These are phyloP conservation scores for Rostratula benghalensis DNA, from an alignment of 2,113 vertebrate genomes.

Conservation along the genomic window DNA sequence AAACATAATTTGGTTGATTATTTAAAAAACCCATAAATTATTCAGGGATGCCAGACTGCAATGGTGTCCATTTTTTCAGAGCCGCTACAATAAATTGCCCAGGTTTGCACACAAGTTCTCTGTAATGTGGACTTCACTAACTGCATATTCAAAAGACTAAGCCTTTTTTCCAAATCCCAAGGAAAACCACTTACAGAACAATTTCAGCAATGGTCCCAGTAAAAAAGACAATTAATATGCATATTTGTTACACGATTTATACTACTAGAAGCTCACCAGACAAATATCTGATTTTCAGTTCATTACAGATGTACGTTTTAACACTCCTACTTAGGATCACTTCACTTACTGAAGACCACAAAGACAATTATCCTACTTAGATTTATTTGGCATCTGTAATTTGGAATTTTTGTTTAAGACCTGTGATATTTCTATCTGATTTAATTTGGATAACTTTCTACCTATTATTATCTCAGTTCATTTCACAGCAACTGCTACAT, in stretches of 20 bases:
- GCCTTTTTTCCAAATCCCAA: background rate
- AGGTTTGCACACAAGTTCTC: background rate
- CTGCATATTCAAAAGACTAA: background rate
- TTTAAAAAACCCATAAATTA: background rate
- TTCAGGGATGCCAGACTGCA: background rate
- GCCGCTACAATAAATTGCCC: background rate
- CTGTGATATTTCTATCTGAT: background rate
- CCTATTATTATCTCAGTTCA: background rate
- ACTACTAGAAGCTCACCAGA: background rate
- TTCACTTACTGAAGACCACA: background rate
- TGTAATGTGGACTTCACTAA: background rate
- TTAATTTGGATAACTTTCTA: background rate
- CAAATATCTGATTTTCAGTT: background rate
- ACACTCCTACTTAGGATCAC: background rate
- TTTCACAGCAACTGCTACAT: background rate
- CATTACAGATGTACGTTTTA: background rate
- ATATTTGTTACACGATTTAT: background rate
- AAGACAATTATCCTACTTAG: background rate
- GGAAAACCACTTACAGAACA: background rate
- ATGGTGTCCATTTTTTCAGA: background rate
- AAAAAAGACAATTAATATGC: background rate
- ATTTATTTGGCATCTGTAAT: background rate
- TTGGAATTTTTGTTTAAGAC: background rate
- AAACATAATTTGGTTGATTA: background rate
- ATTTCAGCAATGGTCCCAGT: background rate